Evolutionary conservation across 35 echinoderm and acorn worm species (phyloP), one percentile per base, ranked within the genome.

Genomic region (Patiria miniata): DNA sequence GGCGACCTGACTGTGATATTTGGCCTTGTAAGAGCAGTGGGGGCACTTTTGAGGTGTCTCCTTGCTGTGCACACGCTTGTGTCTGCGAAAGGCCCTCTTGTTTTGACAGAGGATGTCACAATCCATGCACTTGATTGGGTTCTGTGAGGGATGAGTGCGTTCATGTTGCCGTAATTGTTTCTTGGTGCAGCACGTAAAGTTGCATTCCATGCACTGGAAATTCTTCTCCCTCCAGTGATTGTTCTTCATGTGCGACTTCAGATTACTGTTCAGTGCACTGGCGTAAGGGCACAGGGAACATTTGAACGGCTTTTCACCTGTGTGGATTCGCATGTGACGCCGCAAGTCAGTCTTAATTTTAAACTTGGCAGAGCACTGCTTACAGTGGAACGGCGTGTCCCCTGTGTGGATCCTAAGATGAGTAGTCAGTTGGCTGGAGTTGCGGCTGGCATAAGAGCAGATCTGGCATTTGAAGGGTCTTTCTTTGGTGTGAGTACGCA

Each of bases 321-420:
- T 87, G 80, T 97, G 95, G 29, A 90, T 78, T 33, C 79, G 52
- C 54, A 84, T 61, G 52, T 97, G 95, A 3, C 91, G 78, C 19
- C 86, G 89, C 73, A 90, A 60, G 36, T 93, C 91, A 38, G 87
- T 80, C 38, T 80, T 90, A 21, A 89, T 97, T 29, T 93, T 81
- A 36, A 97, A 97, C 56, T 90, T 93, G 32, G 87, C 80, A 83
- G 53, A 39, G 23, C 95, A 97, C 15, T 80, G 53, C 52, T 88
- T 78, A 58, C 95, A 97, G 58, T 90, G 88, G 51, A 90, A 97
- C 7, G 95, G 91, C 8, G 56, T 58, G 65, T 97, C 95, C 18
- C 95, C 95, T 1, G 84, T 97, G 85, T 97, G 95, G 16, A 54
- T 78, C 34, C 88, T 83, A 9, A 93, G 55, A 65, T 97, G 95